Evolutionary conservation across 1,140 invertebrate species (phyloP).

Genomic region (Cydia pomonella): DNA sequence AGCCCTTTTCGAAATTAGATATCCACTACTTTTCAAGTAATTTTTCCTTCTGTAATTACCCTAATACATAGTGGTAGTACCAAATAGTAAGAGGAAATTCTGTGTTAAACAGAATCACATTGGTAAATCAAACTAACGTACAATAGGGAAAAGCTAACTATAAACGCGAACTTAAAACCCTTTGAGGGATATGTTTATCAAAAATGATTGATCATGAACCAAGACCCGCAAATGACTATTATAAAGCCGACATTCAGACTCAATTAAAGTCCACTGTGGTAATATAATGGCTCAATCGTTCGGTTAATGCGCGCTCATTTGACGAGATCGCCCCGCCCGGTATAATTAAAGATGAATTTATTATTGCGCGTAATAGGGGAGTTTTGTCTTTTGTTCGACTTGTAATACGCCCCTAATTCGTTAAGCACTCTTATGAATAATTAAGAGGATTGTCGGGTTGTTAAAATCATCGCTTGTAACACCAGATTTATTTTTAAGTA

Average conservation of each 20-base stretch:
- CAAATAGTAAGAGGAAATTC: no score
- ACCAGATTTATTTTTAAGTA: not conserved
- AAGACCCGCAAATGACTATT: not conserved
- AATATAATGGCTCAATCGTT: slow-evolving; percentile 19
- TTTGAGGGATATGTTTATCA: not conserved
- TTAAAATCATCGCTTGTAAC: not conserved
- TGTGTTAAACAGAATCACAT: no score
- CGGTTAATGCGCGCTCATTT: slow-evolving; percentile 20
- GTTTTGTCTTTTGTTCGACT: slow-evolving; percentile 4
- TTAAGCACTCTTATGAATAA: slow-evolving; percentile 30
- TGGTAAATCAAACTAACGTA: no score
- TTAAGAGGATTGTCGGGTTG: slow-evolving; percentile 5
- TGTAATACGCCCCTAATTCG: slow-evolving; percentile 1
- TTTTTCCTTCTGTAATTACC: no score
- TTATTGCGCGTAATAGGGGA: slow-evolving; percentile 8
- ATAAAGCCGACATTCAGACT: not conserved
- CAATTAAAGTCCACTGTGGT: slow-evolving; percentile 2
- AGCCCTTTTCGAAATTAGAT: no score
- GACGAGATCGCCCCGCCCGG: slow-evolving; percentile 5
- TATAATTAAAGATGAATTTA: slow-evolving; percentile 29
- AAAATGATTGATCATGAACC: not conserved
- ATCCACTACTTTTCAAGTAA: no score
- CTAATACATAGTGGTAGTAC: no score
- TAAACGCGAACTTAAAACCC: no score
- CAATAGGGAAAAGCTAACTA: no score